A percentile compares a stretch with the other conserved stretches of the same genome.
phyloP scores from a whole-genome alignment of 2,888 invertebrate species.

The Mesochorus sp. region DNA sequence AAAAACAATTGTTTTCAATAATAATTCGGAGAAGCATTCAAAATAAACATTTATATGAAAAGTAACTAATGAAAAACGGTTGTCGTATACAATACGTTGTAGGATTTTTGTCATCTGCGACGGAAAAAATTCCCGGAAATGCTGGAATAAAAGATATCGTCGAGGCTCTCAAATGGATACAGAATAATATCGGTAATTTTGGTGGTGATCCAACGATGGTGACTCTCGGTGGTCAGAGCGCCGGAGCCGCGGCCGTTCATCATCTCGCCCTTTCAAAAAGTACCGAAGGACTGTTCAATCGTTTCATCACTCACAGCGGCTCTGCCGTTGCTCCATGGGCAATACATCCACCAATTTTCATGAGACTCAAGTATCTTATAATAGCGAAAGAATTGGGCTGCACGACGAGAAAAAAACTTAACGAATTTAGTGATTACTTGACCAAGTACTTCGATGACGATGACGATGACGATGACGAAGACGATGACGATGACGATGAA shows the following conservation, averaged over 20 bases:
- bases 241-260: conserved; percentile 70
- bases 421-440: conserved; percentile 13
- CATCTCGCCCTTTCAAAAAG: conserved; percentile 70
- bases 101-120: conserved; percentile 72
- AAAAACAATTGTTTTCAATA: too few species aligned
- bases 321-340: conserved; percentile 64
- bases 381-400: conserved; percentile 69
- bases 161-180: conserved; percentile 74
- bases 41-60: too few species aligned
- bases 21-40: too few species aligned
- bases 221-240: conserved; percentile 73
- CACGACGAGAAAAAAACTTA: background rate
- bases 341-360: conserved; percentile 56
- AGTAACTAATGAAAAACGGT: too few species aligned
- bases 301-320: conserved; percentile 73
- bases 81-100: too few species aligned
- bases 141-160: conserved; percentile 76
- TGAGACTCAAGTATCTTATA: conserved; percentile 66
- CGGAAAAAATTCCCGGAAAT: conserved; percentile 74
- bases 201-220: conserved; percentile 73
- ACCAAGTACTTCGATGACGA: conserved; percentile 5
- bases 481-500: background rate
- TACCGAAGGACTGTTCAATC: conserved; percentile 75
- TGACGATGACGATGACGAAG: conserved; percentile 10
- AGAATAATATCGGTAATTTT: conserved; percentile 74